Evolutionary conservation across 2,888 invertebrate genomes (phyloP).

Genomic region (Pheosia gnoma): DNA sequence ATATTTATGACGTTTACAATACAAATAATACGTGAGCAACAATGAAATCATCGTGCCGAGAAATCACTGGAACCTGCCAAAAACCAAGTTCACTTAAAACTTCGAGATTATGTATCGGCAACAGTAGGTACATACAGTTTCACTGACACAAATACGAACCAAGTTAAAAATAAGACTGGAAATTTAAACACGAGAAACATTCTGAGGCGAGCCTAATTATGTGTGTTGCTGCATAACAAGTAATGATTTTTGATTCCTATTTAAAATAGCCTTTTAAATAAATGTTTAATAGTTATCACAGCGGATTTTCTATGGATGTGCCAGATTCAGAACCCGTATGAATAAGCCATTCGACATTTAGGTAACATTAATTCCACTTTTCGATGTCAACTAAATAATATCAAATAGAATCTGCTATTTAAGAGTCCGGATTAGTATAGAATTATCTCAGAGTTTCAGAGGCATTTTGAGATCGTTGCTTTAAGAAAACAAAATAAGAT

Average conservation of each 20-base stretch:
- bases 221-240: background rate
- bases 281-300: background rate
- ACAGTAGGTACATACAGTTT: conserved; percentile 27
- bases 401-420: too few relatives aligned
- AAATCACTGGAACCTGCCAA: conserved; percentile 39
- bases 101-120: conserved; percentile 29
- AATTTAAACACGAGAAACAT: conserved; percentile 46
- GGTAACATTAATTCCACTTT: too few relatives aligned
- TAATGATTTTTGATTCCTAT: background rate
- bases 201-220: conserved; percentile 30
- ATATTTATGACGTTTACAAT: conserved; percentile 8
- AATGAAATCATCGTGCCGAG: conserved; percentile 37
- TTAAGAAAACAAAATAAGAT: too few relatives aligned
- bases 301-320: conserved; percentile 1
- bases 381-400: too few relatives aligned
- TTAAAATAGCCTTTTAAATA: background rate
- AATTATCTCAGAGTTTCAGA: too few relatives aligned
- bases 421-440: too few relatives aligned
- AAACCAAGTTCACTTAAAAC: conserved; percentile 12
- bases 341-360: background rate
- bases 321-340: conserved; percentile 6
- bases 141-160: conserved; percentile 56
- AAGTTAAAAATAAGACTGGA: conserved; percentile 55
- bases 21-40: conserved; percentile 10
- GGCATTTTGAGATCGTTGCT: too few relatives aligned